Evolutionary conservation across 2,888 invertebrate species (phyloP).

Genomic region (Drosophila atripex): DNA sequence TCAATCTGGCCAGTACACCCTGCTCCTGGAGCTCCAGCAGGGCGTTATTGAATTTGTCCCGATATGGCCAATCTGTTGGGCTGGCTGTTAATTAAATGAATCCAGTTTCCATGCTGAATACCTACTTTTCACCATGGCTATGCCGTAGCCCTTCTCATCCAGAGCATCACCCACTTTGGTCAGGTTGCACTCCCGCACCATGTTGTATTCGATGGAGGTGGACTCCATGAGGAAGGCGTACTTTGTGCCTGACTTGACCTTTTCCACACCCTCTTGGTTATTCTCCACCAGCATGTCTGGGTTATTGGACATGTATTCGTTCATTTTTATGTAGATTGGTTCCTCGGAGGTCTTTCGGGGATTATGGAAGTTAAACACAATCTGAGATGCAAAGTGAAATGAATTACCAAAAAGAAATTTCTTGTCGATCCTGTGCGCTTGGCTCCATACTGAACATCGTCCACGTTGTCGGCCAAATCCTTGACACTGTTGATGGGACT

Average conservation of each 20-base stretch:
- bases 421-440: constrained; percentile 93
- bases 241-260: constrained; percentile 80
- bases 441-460: constrained; percentile 93
- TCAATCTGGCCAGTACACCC: constrained; percentile 90
- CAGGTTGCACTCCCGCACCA: constrained; percentile 87
- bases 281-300: constrained; percentile 84
- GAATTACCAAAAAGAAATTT: constrained; percentile 92
- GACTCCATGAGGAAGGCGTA: constrained; percentile 93
- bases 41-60: constrained; percentile 91
- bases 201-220: constrained; percentile 89
- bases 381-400: neutral
- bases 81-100: neutral
- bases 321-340: constrained; percentile 91
- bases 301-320: constrained; percentile 89
- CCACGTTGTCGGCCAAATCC: constrained; percentile 90
- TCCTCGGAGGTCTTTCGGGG: constrained; percentile 88
- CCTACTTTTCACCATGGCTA: constrained; percentile 89
- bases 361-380: neutral
- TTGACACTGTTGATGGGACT: constrained; percentile 90
- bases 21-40: constrained; percentile 93
- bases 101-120: neutral
- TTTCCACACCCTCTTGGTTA: constrained; percentile 86
- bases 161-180: constrained; percentile 86
- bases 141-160: constrained; percentile 90
- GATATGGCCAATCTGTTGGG: constrained; percentile 85